A percentile compares a stretch with the other conserved stretches of the same genome.
These are phyloP conservation scores for Orgyia antiqua DNA, from an alignment of 2,888 invertebrate genomes.

Conservation along the genomic window DNA sequence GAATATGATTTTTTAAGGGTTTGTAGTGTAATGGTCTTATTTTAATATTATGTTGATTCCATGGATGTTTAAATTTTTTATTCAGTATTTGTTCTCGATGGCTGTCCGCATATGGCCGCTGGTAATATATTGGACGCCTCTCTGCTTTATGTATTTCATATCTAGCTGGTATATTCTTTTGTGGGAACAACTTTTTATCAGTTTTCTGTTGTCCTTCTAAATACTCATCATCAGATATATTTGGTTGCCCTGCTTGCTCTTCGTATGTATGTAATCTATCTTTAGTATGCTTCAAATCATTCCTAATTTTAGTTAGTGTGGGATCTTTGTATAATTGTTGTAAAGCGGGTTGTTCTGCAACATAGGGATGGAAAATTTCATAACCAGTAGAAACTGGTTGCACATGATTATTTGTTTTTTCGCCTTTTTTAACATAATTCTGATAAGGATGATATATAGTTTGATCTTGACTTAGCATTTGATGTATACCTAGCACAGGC, in stretches of 20 bases:
- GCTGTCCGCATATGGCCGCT: constrained; percentile 28
- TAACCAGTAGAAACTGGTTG: constrained; percentile 48
- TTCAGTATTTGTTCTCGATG: constrained; percentile 50
- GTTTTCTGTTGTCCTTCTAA: constrained; percentile 55
- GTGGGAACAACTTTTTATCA: constrained; percentile 50
- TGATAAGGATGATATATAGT: constrained; percentile 43
- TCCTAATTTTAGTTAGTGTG: constrained; percentile 49
- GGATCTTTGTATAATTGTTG: constrained; percentile 58
- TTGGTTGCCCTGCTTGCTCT: constrained; percentile 47
- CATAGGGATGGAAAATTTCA: constrained; percentile 66
- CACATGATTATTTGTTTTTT: constrained; percentile 25
- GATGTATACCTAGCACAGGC: constrained; percentile 53
- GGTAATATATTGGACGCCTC: constrained; percentile 59
- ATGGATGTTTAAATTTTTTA: constrained; percentile 60
- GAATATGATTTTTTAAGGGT: constrained; percentile 61
- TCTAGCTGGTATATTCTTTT: constrained; percentile 47
- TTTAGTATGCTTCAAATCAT: constrained; percentile 49
- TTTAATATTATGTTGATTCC: constrained; percentile 61
- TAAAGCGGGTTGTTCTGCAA: constrained; percentile 56
- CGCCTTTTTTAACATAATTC: constrained; percentile 39
- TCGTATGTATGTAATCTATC: constrained; percentile 52
- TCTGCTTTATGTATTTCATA: constrained; percentile 63
- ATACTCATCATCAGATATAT: constrained; percentile 55
- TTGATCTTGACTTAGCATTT: constrained; percentile 39
- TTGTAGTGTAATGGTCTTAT: constrained; percentile 59